Evolutionary conservation across 2,113 vertebrate species (phyloP).

Genomic region (Romanogobio albipinnatus): DNA sequence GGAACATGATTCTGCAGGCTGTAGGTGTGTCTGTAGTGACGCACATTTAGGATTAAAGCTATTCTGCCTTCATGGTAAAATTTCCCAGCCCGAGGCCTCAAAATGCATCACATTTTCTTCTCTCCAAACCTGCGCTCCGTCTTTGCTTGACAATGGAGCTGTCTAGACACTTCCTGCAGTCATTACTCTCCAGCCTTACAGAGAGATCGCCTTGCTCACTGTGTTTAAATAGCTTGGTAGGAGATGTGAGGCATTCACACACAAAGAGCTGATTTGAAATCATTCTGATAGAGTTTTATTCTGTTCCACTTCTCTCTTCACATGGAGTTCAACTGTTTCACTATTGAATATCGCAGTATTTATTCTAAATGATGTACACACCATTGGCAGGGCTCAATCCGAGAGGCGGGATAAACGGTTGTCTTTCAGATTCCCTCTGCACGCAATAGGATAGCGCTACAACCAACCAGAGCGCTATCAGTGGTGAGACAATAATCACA

Average conservation of each 20-base stretch:
- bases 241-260: background rate
- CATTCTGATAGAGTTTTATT: background rate
- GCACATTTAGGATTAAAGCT: background rate
- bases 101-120: background rate
- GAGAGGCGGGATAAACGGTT: too few species aligned
- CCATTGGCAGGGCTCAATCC: too few species aligned
- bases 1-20: conserved; percentile 28
- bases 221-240: conserved; percentile 20
- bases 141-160: conserved; percentile 20
- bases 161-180: conserved; percentile 1
- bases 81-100: conserved; percentile 24
- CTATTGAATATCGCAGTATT: background rate
- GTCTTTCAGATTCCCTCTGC: too few species aligned
- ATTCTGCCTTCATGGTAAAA: conserved; percentile 7
- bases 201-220: conserved; percentile 16
- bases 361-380: too few species aligned
- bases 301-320: background rate
- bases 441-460: too few species aligned
- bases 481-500: too few species aligned
- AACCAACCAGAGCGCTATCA: too few species aligned
- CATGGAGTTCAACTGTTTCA: background rate
- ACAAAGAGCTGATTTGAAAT: background rate
- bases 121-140: background rate
- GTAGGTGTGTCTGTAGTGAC: conserved; percentile 34
- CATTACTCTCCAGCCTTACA: conserved; percentile 24